phyloP scores from a whole-genome alignment of 2,113 vertebrate genomes.

The Periophthalmodon schlosseri region DNA sequence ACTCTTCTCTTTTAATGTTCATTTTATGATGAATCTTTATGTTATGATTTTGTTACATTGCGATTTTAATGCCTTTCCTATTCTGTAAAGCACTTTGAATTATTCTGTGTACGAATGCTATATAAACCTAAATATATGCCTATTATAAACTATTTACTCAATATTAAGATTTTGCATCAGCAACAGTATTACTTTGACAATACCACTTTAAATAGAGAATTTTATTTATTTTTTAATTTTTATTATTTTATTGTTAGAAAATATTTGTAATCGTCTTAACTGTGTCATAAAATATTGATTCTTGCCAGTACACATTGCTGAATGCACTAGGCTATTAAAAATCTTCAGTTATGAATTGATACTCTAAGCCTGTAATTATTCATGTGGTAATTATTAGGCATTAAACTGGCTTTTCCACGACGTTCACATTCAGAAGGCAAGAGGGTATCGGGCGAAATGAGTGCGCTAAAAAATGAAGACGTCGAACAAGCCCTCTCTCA shows the following conservation, averaged over 20 bases:
- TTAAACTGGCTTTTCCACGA: constrained; percentile 13
- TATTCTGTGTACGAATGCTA: too few species aligned
- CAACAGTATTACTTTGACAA: too few species aligned
- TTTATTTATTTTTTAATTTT: not conserved
- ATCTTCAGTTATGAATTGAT: not conserved
- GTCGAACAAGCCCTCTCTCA: constrained; percentile 24
- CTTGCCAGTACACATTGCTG: not conserved
- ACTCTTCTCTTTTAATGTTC: too few species aligned
- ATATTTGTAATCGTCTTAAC: not conserved
- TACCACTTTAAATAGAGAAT: too few species aligned
- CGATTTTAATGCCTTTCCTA: too few species aligned
- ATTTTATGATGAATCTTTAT: too few species aligned
- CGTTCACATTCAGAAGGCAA: constrained; percentile 14
- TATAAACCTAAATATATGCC: too few species aligned
- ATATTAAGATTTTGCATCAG: too few species aligned
- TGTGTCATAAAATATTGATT: not conserved
- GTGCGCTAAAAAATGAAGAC: constrained; percentile 44
- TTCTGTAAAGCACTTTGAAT: too few species aligned
- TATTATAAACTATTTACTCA: too few species aligned
- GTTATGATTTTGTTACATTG: too few species aligned
- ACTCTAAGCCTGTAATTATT: not conserved
- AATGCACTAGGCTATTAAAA: not conserved
- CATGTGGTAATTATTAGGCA: constrained; percentile 1
- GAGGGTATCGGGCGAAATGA: constrained; percentile 21
- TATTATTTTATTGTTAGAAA: not conserved